Base-by-base conservation (phyloP, 2,797 vertebrate genomes). In the Atherinosoma microstoma region DNA sequence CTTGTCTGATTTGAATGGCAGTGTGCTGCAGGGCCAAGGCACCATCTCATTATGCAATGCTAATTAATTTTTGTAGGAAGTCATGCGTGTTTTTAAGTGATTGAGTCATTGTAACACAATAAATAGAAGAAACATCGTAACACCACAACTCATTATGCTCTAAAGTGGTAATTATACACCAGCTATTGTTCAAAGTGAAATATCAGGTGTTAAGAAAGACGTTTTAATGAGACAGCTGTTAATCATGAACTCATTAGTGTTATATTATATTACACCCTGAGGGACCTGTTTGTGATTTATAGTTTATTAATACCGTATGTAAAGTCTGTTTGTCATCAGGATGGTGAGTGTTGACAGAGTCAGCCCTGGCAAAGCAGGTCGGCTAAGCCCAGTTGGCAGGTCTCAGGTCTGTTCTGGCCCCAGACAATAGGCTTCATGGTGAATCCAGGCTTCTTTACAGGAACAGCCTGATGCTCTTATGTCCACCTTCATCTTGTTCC, bases 21-120 rank as follows among this genome's bases (percentile, higher is more conserved):
- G 0, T 2, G n/a, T 1, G 75, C 88, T 38, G 22, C 58, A 0
- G 79, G 89, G 80, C n/a, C 5, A 49, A 18, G 64, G 72, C 68
- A 74, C 65, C 73, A 71, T 87, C 87, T 92, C 84, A 91, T 92
- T 87, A 83, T 60, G 83, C 83, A 64, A 78, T 67, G 84, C 80
- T 87, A 92, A 94, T 93, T 90, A 80, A 91, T 92, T 89, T 89
- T 59, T 45, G 88, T 57, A 32, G 74, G 72, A 86, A 87, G 77
- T 78, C 86, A 63, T 75, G 88, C 79, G 11, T 84, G 87, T 34
- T 72, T 64, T 58, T 42, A 70, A 78, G 70, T 82, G 88, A 92
- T 89, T 87, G 88, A 90, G 78, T 92, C 80, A 80, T 81, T 85
- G 84, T 89, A 83, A 76, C 82, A 27, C 67, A 63, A 70, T 87